Percentiles rank a stretch among this genome's conserved stretches.
phyloP scores from a whole-genome alignment of 1,140 invertebrate species.

The Drosophila aff. region DNA sequence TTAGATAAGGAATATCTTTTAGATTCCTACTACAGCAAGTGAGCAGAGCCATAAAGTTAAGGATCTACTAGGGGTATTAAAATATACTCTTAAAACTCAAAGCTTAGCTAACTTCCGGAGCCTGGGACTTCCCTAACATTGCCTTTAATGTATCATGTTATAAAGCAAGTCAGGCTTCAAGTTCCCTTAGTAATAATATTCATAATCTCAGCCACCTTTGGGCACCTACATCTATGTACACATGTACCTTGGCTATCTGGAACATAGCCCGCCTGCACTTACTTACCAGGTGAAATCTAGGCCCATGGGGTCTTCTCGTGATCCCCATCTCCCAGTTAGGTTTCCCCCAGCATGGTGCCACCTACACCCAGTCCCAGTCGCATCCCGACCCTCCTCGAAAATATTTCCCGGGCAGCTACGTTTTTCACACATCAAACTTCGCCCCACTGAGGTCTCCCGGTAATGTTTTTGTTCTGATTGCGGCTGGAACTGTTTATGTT shows the following conservation, averaged over 20 bases:
- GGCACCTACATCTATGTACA: conserved; percentile 3
- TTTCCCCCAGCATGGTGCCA: conserved; percentile 40
- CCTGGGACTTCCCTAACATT: not conserved
- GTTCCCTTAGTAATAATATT: conserved; percentile 27
- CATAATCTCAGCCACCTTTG: conserved; percentile 23
- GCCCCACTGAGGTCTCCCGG: conserved; percentile 33
- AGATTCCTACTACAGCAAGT: conserved; percentile 7
- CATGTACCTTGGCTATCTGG: conserved; percentile 18
- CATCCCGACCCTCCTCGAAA: conserved; percentile 30
- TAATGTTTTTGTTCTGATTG: conserved; percentile 58
- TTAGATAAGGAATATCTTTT: not conserved
- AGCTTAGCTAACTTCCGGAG: not conserved
- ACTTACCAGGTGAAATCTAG: conserved; percentile 42
- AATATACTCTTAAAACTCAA: too few relatives aligned
- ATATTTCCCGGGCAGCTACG: conserved; percentile 67
- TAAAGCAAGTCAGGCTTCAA: not conserved
- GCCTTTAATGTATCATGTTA: conserved; percentile 1
- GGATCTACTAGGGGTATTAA: not conserved
- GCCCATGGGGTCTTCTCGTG: conserved; percentile 22
- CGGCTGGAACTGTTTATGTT: conserved; percentile 60
- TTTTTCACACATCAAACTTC: conserved; percentile 75
- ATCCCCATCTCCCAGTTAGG: conserved; percentile 1
- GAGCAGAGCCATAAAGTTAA: conserved; percentile 4
- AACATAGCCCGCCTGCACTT: conserved; percentile 20
- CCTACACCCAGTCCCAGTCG: conserved; percentile 11